Evolutionary conservation across 2,113 vertebrate species (phyloP), one percentile per base, ranked within the genome.

Genomic region (Hippocampus barbouri): DNA sequence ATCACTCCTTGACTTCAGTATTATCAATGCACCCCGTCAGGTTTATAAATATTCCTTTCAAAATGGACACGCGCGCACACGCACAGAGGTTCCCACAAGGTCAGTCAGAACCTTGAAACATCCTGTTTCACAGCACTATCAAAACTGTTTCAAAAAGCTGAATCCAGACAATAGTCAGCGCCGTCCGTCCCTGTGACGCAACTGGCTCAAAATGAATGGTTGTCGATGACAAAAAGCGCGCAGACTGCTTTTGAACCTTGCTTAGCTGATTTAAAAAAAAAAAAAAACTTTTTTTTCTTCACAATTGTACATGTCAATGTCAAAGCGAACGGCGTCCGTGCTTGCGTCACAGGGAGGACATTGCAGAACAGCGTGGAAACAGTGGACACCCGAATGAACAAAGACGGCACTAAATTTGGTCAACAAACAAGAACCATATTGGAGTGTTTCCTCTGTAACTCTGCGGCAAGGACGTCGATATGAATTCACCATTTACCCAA

Each of bases 371-470:
- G 14, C 3, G 18, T 49, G 20, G 43, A 25, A 34, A n/a, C 16
- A 34, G 34, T 40, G 34, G 18, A 63, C 61, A 63, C 61, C 61
- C 9, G 11, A 38, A 63, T 34, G 38, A 63, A 41, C 61, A 63
- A 63, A 27, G 25, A 61, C 27, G 34, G 59, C 27, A 38, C 27
- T 16, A 34, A 61, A 61, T 61, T 34, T 11, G 16, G 27, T 61
- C 25, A 61, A 34, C 27, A 34, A 61, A 15, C 34, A 27, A 61
- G 6, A 61, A 40, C 72, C 49, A 66, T 7, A 43, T 69, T 62
- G 34, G 64, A 40, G 69, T 45, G 27, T 1, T 74, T 77, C 49
- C 71, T 71, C 59, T 27, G 34, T 14, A 60, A 60, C 21, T 51
- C 30, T 41, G 11, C 47, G 47, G 15, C 14, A 51, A 8, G 53